These are phyloP conservation scores for Venturia canescens DNA, from an alignment of 1,140 invertebrate genomes.

Conservation along the genomic window DNA sequence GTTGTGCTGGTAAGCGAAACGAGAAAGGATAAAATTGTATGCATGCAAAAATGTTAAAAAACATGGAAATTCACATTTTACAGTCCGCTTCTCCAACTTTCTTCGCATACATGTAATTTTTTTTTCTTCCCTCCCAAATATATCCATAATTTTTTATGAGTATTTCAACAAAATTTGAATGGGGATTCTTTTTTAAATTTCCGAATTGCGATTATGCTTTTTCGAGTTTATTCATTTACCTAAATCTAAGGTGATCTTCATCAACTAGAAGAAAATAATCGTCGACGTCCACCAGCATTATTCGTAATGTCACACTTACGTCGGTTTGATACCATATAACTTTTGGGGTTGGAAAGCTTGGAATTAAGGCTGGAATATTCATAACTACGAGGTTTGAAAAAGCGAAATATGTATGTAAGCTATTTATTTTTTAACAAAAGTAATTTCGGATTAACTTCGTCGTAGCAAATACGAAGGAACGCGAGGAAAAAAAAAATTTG, in stretches of 20 bases:
- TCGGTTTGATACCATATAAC: slow-evolving; percentile 72
- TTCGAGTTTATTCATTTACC: slow-evolving; percentile 58
- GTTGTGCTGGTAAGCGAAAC: slow-evolving; percentile 59
- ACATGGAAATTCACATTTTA: too few species aligned
- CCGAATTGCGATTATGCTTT: neutral
- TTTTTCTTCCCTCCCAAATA: too few species aligned
- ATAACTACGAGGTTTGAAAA: slow-evolving; percentile 24
- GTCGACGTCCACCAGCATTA: slow-evolving; percentile 66
- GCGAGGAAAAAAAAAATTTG: neutral
- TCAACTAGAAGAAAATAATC: slow-evolving; percentile 65
- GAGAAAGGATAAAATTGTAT: too few species aligned
- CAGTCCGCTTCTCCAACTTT: too few species aligned
- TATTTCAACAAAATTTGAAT: too few species aligned
- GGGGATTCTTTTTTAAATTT: neutral
- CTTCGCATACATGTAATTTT: too few species aligned
- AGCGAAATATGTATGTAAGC: neutral
- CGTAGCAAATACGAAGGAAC: neutral
- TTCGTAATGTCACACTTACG: slow-evolving; percentile 60
- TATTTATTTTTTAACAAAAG: too few species aligned
- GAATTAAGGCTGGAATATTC: slow-evolving; percentile 54
- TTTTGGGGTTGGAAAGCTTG: slow-evolving; percentile 58
- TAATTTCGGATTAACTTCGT: too few species aligned
- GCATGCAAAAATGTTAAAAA: too few species aligned
- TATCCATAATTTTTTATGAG: too few species aligned
- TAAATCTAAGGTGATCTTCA: slow-evolving; percentile 65